Percentiles rank a stretch among this genome's conserved stretches.
Conservation (phyloP, 2,113 vertebrate species). For the Plotosus lineatus region DNA sequence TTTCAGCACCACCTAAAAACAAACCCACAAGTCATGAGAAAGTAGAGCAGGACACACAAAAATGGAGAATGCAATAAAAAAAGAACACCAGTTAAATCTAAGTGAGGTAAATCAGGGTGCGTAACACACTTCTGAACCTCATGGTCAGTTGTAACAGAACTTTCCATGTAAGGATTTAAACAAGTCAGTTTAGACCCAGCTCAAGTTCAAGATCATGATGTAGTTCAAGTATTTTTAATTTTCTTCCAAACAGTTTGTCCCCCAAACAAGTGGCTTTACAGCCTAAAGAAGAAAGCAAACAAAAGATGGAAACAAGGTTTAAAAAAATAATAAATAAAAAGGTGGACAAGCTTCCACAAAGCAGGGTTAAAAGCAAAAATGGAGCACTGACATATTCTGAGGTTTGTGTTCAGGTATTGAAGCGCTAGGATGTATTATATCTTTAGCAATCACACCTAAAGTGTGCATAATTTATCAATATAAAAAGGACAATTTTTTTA, state of each 20-base stretch:
- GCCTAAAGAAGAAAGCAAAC: neutral
- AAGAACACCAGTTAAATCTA: conserved; percentile 44
- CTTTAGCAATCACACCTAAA: neutral
- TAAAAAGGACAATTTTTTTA: neutral
- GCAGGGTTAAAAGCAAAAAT: neutral
- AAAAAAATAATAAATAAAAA: too few species aligned
- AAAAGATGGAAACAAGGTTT: neutral
- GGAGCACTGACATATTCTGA: neutral
- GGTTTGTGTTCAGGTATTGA: neutral
- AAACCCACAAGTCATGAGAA: neutral
- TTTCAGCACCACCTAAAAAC: conserved; percentile 87
- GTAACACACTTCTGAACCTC: conserved; percentile 34
- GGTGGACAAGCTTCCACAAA: neutral
- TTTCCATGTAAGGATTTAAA: neutral
- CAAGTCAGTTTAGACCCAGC: neutral
- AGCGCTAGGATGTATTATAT: neutral
- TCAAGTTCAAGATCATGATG: neutral
- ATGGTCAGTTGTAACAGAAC: conserved; percentile 26
- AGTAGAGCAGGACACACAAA: conserved; percentile 7
- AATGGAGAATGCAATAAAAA: conserved; percentile 17
- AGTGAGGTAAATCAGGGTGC: conserved; percentile 47
- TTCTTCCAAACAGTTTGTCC: neutral
- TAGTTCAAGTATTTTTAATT: neutral
- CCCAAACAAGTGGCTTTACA: neutral
- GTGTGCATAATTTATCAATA: neutral